Evolutionary conservation across 2,113 vertebrate genomes (phyloP), one percentile per base, ranked within the genome.

Genomic region (Chlorodrepanis virens): DNA sequence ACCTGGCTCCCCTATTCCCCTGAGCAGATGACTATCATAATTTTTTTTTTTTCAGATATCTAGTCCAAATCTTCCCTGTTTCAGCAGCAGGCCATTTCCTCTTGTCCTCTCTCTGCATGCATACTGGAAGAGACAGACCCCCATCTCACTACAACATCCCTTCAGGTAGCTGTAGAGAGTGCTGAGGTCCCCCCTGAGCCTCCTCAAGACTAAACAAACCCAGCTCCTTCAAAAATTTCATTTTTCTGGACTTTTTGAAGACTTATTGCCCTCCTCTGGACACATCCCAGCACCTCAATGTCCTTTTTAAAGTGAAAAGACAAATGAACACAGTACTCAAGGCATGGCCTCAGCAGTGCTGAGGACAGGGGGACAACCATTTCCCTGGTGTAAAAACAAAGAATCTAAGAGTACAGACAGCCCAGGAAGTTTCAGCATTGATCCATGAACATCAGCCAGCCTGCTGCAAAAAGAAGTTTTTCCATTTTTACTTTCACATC

Each of bases 401-500:
- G 13, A 45, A 44, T 12, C 0, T 0, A 77, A n/a, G 13, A 50
- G 27, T 19, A 54, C 0, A 4, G 42, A 29, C 28, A 13, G 7
- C 24, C 65, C 29, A 82, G 42, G 23, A 79, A 78, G 15, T 28
- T 78, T 10, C 17, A 78, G 70, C 49, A 42, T 75, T 33, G 8
- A 8, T 53, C 25, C 25, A 28, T 4, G 1, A 75, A 10, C 8
- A 4, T 49, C 45, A 78, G 37, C 8, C 29, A 80, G 23, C 9
- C 12, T 69, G 35, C 47, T 63, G 49, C 47, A 29, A 71, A 53
- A 89, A 28, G 1, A 7, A 42, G 3, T 22, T 90, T 27, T 81
- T 52, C 7, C 5, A n/a, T 31, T 89, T 60, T 63, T 50, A 8
- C n/a, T 87, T 81, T 69, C 5, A 14, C 35, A 61, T 61, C 2